Conservation (phyloP, 2,113 vertebrate species). For the Ciconia boyciana region DNA sequence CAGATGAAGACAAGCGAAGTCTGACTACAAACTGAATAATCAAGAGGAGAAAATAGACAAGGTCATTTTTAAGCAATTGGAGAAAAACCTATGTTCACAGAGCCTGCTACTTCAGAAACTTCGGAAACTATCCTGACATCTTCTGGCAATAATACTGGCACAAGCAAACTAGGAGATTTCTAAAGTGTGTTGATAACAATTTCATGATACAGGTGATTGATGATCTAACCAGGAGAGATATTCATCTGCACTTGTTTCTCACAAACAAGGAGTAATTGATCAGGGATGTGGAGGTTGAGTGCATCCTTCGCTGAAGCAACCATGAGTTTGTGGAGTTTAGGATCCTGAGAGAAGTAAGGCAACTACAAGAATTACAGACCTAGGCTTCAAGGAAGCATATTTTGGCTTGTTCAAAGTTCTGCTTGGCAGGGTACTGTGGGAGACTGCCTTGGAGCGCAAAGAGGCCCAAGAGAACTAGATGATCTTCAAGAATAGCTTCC, state of each 20-base stretch:
- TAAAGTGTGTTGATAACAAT: not conserved
- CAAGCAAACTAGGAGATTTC: not conserved
- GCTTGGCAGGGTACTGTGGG: not conserved
- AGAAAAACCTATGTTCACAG: not conserved
- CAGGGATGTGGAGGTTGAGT: not conserved
- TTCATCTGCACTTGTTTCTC: not conserved
- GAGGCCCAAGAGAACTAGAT: not conserved
- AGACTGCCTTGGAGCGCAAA: not conserved
- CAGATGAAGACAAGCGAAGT: not conserved
- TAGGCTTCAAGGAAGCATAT: not conserved
- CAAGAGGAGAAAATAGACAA: not conserved
- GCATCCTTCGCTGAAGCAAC: not conserved
- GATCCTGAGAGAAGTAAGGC: not conserved
- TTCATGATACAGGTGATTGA: not conserved
- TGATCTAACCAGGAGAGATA: not conserved
- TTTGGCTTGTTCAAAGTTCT: not conserved
- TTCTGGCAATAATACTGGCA: not conserved
- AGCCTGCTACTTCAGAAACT: not conserved
- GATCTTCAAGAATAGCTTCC: not conserved
- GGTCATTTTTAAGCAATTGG: not conserved
- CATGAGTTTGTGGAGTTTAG: not conserved
- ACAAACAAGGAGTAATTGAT: not conserved
- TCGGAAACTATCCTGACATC: not conserved
- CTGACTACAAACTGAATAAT: not conserved
- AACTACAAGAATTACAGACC: not conserved